Conservation (phyloP, 2,113 vertebrate genomes). For the Campylorhamphus procurvoides region DNA sequence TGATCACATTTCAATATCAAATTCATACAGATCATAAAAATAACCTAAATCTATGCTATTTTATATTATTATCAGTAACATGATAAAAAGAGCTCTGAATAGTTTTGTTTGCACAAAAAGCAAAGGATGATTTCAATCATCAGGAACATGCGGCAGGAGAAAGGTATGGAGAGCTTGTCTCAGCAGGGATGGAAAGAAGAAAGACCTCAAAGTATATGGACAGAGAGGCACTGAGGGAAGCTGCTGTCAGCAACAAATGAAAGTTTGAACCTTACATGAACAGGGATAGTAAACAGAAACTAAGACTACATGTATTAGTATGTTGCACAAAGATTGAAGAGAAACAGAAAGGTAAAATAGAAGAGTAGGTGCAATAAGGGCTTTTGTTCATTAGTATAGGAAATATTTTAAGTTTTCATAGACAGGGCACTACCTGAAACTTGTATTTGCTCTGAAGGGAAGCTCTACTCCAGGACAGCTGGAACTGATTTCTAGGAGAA, state of each 20-base stretch:
- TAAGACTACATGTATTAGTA: background rate
- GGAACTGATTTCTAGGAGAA: slow-evolving; percentile 31
- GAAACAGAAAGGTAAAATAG: background rate
- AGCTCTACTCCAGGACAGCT: slow-evolving; percentile 15
- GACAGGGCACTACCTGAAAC: slow-evolving; percentile 19
- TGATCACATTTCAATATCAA: background rate
- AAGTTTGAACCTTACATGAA: background rate
- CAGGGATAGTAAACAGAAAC: background rate
- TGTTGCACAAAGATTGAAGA: background rate
- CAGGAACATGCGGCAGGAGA: background rate
- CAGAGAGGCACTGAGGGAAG: background rate
- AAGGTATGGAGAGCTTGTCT: background rate
- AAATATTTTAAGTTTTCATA: slow-evolving; percentile 5
- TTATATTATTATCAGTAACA: background rate
- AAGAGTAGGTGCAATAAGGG: background rate
- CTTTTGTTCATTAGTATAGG: background rate
- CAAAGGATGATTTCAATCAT: background rate
- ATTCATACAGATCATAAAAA: background rate
- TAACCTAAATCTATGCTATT: background rate
- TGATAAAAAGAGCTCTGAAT: background rate
- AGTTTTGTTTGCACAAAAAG: background rate
- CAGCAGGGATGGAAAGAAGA: background rate
- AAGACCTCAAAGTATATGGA: background rate
- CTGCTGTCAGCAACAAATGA: background rate
- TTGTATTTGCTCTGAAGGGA: slow-evolving; percentile 34